Percentiles rank a stretch among this genome's conserved stretches.
These are phyloP conservation scores for Carcharodon carcharias DNA, from an alignment of 2,797 vertebrate species.

Conservation along the genomic window DNA sequence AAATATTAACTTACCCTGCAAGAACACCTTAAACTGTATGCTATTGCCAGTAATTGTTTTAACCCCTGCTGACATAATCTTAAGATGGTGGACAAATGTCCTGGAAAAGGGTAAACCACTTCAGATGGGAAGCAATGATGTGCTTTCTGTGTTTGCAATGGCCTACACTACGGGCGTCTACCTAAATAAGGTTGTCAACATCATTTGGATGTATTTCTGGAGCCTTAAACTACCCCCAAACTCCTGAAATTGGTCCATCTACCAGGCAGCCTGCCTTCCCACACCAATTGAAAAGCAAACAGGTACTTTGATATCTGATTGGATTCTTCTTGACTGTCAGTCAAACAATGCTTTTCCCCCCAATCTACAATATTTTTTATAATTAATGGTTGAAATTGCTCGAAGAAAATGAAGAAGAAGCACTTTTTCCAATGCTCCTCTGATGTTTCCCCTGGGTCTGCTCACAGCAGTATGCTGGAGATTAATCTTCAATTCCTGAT, in stretches of 20 bases:
- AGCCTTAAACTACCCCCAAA: neutral
- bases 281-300: neutral
- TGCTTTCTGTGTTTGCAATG: neutral
- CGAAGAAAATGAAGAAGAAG: neutral
- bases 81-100: neutral
- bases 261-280: neutral
- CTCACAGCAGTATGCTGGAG: neutral
- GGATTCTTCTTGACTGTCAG: neutral
- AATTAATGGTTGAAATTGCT: neutral
- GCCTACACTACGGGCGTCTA: neutral
- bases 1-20: neutral
- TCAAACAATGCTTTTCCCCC: neutral
- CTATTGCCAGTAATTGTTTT: neutral
- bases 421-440: neutral
- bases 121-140: neutral
- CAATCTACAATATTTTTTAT: neutral
- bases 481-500: neutral
- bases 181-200: neutral
- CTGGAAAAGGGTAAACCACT: neutral
- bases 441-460: neutral
- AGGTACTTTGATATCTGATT: neutral
- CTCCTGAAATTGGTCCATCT: neutral
- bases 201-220: neutral
- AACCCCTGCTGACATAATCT: neutral
- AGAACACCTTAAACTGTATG: neutral